Base-by-base conservation (phyloP, 1,140 invertebrate species). In the Lysiphlebus fabarum region DNA sequence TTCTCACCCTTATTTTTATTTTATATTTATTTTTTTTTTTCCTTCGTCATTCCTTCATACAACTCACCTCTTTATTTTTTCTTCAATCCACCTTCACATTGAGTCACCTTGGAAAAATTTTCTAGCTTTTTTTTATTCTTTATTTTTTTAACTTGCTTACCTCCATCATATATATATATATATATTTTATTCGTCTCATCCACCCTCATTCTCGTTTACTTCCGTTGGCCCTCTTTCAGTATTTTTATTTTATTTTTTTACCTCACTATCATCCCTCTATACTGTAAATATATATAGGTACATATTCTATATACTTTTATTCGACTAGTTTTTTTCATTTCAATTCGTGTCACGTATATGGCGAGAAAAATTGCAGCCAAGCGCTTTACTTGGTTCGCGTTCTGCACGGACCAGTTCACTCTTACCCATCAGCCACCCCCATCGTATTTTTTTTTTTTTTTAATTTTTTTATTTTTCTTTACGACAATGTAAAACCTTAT, bases 301-400 rank as follows among this genome's bases (percentile, higher is more conserved):
- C n/a, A n/a, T n/a, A n/a, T n/a, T n/a, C n/a, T 45, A 17, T 10
- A 9, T 10, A 36, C 43, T 34, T 17, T 41, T 38, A 58, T 26
- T 26, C 17, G 44, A 45, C 51, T 58, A 43, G 56, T 61, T 67
- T 68, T 70, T 69, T 70, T 74, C 68, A 72, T 77, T 77, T 70
- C 67, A 66, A 80, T 77, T 75, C 77, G 59, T 67, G 77, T 80
- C 77, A 80, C 78, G 78, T 79, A 78, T 78, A 72, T 80, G 71
- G 77, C 76, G 77, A 80, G 75, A 80, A 80, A 80, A 79, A 80
- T 80, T 80, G 77, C 77, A 79, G 76, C 70, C 72, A 72, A 78
- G 76, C 78, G 75, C 76, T 78, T 80, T 78, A 73, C 76, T 69
- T 70, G 70, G 72, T 77, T 75, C 74, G 68, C 70, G 76, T 79